Base-by-base conservation (phyloP, 2,113 vertebrate species). In the Ceratotherium simum region DNA sequence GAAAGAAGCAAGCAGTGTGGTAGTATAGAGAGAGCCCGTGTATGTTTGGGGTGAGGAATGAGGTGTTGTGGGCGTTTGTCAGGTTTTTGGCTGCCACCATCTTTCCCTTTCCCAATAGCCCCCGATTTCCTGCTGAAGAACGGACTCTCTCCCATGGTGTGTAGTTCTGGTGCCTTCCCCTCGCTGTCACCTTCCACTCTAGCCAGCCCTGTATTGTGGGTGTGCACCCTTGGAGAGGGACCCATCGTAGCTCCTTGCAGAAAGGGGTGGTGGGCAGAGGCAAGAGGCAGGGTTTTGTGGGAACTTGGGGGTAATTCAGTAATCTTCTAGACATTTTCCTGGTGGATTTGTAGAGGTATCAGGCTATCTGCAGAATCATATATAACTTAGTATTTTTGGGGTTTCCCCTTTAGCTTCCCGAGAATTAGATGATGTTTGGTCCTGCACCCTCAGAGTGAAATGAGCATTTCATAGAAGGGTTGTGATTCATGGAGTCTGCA, bases 21-120 rank as follows among this genome's bases (percentile, higher is more conserved):
- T 31, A 14, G 3, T 27, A 0, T 1, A 29, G 36, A 3, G 42
- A 46, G 18, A 18, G 33, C 8, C 6, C 20, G 31, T 58, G 27
- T 88, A 7, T 90, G 51, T 90, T 25, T 76, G 29, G 72, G 65
- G 18, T 79, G 78, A 88, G 33, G 31, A 29, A 14, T 8, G 60
- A 31, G 27, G 2, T 33, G 13, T 21, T 7, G 8, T 17, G 67
- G 64, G 31, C 27, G 0, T 33, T 1, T 12, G 23, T 48, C 31
- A 54, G 33, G 60, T 2, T 73, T 25, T 27, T 33, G 62, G 39
- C n/a, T 36, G 13, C 39, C 48, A 25, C 33, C 0, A 0, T 33
- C 25, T n/a, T 1, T 29, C 6, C n/a, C 13, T 29, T 62, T 69
- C 58, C 46, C 83, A 18, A 4, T 2, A 6, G 65, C 62, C 31